Conservation (phyloP, 1,140 invertebrate species). For the Metaphire vulgaris region DNA sequence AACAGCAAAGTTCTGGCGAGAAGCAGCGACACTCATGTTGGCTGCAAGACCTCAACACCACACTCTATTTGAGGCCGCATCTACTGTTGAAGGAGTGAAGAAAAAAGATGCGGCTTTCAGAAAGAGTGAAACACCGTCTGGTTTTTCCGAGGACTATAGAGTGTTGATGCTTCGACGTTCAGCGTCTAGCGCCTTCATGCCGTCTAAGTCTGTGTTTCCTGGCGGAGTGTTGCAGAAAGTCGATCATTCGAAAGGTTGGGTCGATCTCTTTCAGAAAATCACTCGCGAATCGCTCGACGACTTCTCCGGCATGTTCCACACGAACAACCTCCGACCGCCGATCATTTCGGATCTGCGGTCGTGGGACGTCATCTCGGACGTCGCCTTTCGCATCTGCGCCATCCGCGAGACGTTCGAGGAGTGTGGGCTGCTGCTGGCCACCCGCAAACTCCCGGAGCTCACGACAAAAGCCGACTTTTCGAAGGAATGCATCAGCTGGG, state of each 20-base stretch:
- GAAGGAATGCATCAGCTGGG: not conserved
- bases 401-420: not conserved
- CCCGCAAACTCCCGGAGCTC: not conserved
- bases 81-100: not conserved
- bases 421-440: not conserved
- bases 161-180: not conserved
- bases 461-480: not conserved
- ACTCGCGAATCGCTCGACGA: not conserved
- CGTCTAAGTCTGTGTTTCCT: not conserved
- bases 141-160: not conserved
- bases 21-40: not conserved
- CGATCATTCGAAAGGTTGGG: not conserved
- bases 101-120: not conserved
- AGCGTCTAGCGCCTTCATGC: not conserved
- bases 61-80: not conserved
- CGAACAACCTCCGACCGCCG: not conserved
- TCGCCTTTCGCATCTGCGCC: not conserved
- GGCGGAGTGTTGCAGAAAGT: not conserved
- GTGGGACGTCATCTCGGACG: not conserved
- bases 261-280: not conserved
- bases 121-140: not conserved
- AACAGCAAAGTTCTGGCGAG: constrained; percentile 1
- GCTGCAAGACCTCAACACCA: not conserved
- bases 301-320: not conserved
- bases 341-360: not conserved